These are phyloP conservation scores for Petaurus breviceps DNA, from an alignment of 2,113 vertebrate genomes.

Conservation along the genomic window DNA sequence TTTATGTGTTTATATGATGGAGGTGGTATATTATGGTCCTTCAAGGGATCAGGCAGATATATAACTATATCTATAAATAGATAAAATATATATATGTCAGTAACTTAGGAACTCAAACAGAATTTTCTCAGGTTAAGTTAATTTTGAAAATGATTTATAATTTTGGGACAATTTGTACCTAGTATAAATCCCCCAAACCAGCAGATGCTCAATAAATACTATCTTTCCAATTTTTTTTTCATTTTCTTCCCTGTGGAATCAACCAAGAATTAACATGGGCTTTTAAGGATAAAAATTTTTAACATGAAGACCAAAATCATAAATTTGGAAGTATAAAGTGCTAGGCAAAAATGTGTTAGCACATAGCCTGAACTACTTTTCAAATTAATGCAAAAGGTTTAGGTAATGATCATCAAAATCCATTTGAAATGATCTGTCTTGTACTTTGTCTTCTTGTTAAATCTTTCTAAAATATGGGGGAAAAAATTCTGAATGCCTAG, in stretches of 20 bases:
- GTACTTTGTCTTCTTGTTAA: not conserved
- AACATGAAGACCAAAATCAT: not conserved
- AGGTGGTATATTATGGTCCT: not conserved
- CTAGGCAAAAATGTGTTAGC: not conserved
- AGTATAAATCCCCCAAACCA: not conserved
- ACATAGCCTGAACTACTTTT: not conserved
- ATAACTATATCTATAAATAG: not conserved
- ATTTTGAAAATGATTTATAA: not conserved
- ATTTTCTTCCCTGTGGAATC: not conserved
- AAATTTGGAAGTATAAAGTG: not conserved
- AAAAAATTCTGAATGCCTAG: not conserved
- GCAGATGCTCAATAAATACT: not conserved
- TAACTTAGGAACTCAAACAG: not conserved
- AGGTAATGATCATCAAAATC: not conserved
- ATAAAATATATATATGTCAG: not conserved
- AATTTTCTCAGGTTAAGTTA: not conserved
- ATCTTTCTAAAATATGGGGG: not conserved
- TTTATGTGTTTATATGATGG: not conserved
- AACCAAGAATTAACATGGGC: not conserved
- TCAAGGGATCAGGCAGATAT: not conserved
- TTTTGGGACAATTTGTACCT: not conserved
- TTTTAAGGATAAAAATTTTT: not conserved
- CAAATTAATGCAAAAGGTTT: not conserved
- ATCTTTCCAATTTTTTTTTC: not conserved
- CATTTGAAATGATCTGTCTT: not conserved